Evolutionary conservation across 2,113 vertebrate species (phyloP), one percentile per base, ranked within the genome.

Genomic region (Gila orcuttii): DNA sequence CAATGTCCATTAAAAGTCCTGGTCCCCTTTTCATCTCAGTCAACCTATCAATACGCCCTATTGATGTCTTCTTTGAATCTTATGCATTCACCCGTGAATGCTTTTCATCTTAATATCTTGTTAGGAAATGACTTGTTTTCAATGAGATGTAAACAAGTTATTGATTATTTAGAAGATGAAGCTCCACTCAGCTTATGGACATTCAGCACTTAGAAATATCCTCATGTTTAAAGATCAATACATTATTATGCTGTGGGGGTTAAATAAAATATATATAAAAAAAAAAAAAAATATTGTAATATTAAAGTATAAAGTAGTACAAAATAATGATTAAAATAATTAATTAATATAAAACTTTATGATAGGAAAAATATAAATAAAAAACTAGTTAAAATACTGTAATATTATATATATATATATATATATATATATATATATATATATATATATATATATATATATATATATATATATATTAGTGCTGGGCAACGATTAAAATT

Each of bases 201-300:
- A 3, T 33, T 36, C 17, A 36, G 59, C 57, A 42, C 78, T 80
- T 80, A 64, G 7, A 21, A 11, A 36, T 15, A 1, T 52, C 33
- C 39, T 64, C 59, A 57, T 84, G 71, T 33, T 47, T 47, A 45
- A 80, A 80, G 64, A 80, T 80, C 78, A 47, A 64, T 80, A 17
- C 1, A 80, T n/a, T 47, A 64, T 64, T 80, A 80, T 47, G 59
- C 39, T 21, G n/a, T 33, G 4, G 59, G 28, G 28, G 28, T 64
- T 28, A 28, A 5, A 5, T 12, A 28, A 15, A 28, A 12, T 28
- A 12, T 4, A n/a, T 52, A 52, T 52, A 15, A 55, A n/a, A 25
- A 62, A 60, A 3, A 59, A 59, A 59, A 23, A 42, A 42, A 8
- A 42, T 42, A 42, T 42, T 42, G 39, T 15, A 59, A n/a, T 23